A percentile compares a stretch with the other conserved stretches of the same genome.
Conservation (phyloP, 2,113 vertebrate species). For the Bungarus multicinctus region DNA sequence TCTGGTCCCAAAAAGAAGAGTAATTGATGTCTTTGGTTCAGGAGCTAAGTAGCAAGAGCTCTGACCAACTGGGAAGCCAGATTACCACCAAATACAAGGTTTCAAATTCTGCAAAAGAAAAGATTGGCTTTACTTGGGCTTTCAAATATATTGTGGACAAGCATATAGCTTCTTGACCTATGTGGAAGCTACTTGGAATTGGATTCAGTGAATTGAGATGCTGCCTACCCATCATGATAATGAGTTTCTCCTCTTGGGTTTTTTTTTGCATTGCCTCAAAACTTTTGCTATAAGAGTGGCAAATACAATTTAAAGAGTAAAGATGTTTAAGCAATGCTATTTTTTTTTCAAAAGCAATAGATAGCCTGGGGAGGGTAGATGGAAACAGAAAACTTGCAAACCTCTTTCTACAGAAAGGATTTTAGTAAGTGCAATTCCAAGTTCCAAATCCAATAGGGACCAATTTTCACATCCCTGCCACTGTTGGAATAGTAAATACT, state of each 20-base stretch:
- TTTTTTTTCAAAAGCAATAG: neutral
- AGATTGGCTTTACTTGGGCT: neutral
- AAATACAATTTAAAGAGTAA: neutral
- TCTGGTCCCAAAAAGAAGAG: neutral
- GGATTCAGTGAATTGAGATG: neutral
- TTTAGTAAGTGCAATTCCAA: neutral
- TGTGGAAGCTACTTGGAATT: neutral
- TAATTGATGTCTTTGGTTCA: neutral
- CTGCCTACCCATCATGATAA: neutral
- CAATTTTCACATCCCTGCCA: neutral
- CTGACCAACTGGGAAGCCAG: neutral
- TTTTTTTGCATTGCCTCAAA: neutral
- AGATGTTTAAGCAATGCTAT: neutral
- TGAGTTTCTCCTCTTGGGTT: neutral
- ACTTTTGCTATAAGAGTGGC: neutral
- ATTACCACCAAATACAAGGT: neutral
- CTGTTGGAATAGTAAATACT: neutral
- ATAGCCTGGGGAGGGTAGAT: neutral
- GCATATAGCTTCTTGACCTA: neutral
- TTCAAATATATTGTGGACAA: neutral
- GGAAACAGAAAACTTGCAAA: neutral
- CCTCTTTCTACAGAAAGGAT: neutral
- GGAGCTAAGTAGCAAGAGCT: neutral
- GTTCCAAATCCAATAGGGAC: neutral
- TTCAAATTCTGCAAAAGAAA: neutral